Evolutionary conservation across 1,140 invertebrate species (phyloP), one percentile per base, ranked within the genome.

Genomic region (Tetragonula clypearis): DNA sequence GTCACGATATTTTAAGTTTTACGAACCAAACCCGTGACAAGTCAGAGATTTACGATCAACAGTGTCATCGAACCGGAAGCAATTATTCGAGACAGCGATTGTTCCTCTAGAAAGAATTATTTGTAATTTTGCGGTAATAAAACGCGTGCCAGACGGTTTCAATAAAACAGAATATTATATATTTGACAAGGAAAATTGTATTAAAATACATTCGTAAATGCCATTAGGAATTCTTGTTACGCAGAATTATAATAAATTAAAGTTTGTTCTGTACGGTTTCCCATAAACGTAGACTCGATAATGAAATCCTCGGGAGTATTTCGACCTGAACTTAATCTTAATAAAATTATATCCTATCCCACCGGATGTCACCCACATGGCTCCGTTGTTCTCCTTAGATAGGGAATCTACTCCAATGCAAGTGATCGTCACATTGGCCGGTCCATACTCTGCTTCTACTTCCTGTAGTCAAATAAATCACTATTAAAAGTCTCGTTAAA

Each of bases 281-380:
- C 92, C 92, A 41, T 93, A 93, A 65, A 91, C 89, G 15, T 86
- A 86, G 21, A 92, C 90, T 82, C 88, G 89, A 56, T 92, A 92
- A 84, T 86, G 86, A 68, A 93, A 75, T 21, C 90, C 88, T 49
- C 85, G 81, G 15, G 85, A 87, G 8, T 84, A 84, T 35, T 90
- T 92, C 0, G 91, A 92, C 26, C 84, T 75, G 79, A 93, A 92
- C 60, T 91, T 92, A 2, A 93, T 86, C 17, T 71, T 89, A 12
- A 93, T 85, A 75, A 88, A 87, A 79, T 92, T 90, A 73, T 90
- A 17, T 21, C 86, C 87, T 15, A 93, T 65, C 15, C 92, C 92
- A 35, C 92, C 92, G n/a, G 78, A 85, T 35, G 85, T 88, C 26
- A 93, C 87, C 80, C 74, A 79, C 14, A 87, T 90, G n/a, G 80